Conservation (phyloP, 1,140 invertebrate genomes). For the Delia radicum region DNA sequence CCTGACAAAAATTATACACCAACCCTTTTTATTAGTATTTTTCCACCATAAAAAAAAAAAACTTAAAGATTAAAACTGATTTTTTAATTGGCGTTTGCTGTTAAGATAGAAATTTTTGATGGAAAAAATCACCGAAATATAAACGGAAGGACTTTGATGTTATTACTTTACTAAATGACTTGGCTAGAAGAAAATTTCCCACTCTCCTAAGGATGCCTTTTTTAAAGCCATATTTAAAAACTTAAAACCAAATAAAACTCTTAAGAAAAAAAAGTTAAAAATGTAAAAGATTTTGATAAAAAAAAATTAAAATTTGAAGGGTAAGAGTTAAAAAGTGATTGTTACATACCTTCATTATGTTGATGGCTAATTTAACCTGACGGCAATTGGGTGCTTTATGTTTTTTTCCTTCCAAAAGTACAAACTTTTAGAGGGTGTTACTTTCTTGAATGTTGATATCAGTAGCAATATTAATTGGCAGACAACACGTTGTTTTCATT, state of each 20-base stretch:
- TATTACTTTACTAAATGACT: not conserved
- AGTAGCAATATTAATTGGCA: constrained; percentile 5
- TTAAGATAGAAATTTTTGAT: not conserved
- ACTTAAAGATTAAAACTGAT: constrained; percentile 9
- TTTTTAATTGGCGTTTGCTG: constrained; percentile 17
- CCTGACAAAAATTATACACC: constrained; percentile 14
- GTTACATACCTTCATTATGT: constrained; percentile 19
- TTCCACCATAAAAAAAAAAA: not conserved
- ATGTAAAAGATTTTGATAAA: not conserved
- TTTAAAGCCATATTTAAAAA: not conserved
- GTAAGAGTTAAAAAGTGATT: not conserved
- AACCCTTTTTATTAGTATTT: constrained; percentile 14
- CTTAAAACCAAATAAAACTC: constrained; percentile 16
- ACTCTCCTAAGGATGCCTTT: too few relatives aligned
- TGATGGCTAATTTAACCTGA: constrained; percentile 18
- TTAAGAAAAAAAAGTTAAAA: not conserved
- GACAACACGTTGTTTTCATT: constrained; percentile 24
- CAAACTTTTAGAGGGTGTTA: not conserved
- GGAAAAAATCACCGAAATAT: not conserved
- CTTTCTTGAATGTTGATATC: not conserved
- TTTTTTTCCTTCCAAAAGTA: not conserved
- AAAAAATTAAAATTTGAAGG: not conserved
- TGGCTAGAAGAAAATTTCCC: not conserved
- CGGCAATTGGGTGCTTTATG: constrained; percentile 2
- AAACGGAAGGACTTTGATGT: not conserved